Conservation (phyloP, 2,113 vertebrate genomes). For the Cinclus cinclus region DNA sequence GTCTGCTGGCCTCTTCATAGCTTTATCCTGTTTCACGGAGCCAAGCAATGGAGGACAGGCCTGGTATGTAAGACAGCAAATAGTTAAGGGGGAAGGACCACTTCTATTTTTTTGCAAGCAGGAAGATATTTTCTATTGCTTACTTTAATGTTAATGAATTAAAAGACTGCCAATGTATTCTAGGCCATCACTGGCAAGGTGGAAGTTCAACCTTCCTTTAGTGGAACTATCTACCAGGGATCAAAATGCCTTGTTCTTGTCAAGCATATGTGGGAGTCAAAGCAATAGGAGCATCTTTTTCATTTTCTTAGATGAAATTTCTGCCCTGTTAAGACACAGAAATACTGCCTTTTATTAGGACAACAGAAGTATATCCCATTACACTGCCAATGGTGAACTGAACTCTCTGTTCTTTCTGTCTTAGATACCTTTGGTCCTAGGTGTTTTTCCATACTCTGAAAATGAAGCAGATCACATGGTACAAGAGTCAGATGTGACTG, state of each 20-base stretch:
- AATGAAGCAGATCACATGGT: not conserved
- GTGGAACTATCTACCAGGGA: not conserved
- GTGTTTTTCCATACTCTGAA: not conserved
- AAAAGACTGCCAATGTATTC: not conserved
- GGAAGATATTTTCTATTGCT: not conserved
- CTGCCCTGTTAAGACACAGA: not conserved
- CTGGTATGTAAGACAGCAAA: not conserved
- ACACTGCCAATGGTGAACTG: not conserved
- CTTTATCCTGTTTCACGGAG: not conserved
- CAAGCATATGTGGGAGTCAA: not conserved
- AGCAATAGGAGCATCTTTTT: not conserved
- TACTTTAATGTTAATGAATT: not conserved
- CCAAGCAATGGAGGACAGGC: not conserved
- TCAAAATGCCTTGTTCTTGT: not conserved
- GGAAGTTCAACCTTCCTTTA: not conserved
- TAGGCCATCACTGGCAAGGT: not conserved
- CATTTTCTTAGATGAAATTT: not conserved
- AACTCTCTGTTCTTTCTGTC: not conserved
- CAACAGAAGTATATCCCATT: not conserved
- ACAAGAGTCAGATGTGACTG: not conserved
- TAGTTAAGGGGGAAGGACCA: not conserved
- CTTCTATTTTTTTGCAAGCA: not conserved
- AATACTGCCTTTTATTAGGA: not conserved
- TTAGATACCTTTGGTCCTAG: not conserved
- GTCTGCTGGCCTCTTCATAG: not conserved